phyloP scores from a whole-genome alignment of 2,888 invertebrate genomes.

The Lutraria lutraria region DNA sequence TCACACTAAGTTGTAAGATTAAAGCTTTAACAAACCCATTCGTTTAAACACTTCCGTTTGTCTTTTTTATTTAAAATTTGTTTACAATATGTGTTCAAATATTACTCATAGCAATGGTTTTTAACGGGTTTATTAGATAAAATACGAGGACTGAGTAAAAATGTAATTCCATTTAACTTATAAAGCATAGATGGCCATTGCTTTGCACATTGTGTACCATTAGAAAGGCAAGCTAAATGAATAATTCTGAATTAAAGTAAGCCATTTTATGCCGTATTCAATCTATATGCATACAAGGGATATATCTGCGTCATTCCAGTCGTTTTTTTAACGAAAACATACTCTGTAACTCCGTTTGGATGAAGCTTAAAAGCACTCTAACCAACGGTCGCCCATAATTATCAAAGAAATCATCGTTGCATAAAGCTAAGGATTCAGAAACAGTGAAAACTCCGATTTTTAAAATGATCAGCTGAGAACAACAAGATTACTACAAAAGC shows the following conservation, averaged over 20 bases:
- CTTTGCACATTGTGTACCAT: neutral
- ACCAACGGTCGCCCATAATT: conserved; percentile 18
- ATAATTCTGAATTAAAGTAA: neutral
- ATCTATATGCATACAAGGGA: conserved; percentile 17
- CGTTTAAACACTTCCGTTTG: neutral
- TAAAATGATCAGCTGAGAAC: conserved; percentile 46
- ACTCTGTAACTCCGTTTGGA: conserved; percentile 39
- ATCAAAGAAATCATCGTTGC: conserved; percentile 41
- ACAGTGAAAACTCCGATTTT: conserved; percentile 35
- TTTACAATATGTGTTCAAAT: neutral
- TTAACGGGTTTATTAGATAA: too few species aligned
- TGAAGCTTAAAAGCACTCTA: conserved; percentile 35
- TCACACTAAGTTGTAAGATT: neutral
- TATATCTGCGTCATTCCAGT: conserved; percentile 25
- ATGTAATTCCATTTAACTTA: neutral
- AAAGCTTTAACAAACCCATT: neutral
- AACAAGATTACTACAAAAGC: conserved; percentile 49
- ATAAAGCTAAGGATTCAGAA: conserved; percentile 36
- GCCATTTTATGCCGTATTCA: neutral
- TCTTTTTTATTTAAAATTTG: neutral
- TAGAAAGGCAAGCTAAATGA: neutral
- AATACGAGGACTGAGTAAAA: neutral
- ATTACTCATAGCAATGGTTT: neutral
- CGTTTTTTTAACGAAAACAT: conserved; percentile 19
- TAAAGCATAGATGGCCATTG: neutral